These are phyloP conservation scores for Galaxea fascicularis DNA, from an alignment of 92 coral and sea anemone species.

Conservation along the genomic window DNA sequence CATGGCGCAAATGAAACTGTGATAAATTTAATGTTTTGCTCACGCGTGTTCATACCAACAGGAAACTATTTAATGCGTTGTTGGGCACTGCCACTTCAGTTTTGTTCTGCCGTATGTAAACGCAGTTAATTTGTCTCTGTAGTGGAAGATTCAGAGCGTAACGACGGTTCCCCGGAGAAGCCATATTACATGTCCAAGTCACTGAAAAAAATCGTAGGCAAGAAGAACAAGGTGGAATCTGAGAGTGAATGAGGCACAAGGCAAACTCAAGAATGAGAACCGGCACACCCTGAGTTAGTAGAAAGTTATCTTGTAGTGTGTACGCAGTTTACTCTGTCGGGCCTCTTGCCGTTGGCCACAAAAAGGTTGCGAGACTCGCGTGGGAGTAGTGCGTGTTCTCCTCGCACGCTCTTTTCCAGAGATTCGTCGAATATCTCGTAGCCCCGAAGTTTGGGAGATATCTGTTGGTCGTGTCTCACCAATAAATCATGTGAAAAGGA, in stretches of 20 bases:
- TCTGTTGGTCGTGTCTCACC: neutral
- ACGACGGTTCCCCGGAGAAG: conserved; percentile 92
- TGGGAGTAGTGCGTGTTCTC: neutral
- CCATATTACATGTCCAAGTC: conserved; percentile 97
- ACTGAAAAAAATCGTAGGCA: conserved; percentile 89
- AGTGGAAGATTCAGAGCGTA: conserved; percentile 98
- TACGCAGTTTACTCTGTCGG: neutral
- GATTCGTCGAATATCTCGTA: neutral
- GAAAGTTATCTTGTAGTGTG: neutral
- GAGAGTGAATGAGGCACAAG: conserved; percentile 55
- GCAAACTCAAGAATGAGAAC: neutral
- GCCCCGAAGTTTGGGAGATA: neutral
- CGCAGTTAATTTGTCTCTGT: neutral
- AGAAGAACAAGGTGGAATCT: conserved; percentile 82
- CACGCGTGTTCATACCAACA: too few species aligned
- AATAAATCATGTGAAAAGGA: neutral
- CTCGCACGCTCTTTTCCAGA: neutral
- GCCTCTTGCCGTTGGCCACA: too few species aligned
- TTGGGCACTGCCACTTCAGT: too few species aligned
- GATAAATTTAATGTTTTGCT: too few species aligned
- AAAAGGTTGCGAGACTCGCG: too few species aligned
- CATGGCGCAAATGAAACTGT: too few species aligned
- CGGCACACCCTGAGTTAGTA: neutral
- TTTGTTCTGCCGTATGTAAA: too few species aligned
- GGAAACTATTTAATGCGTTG: too few species aligned